These are phyloP conservation scores for Dicrurus megarhynchus DNA, from an alignment of 2,113 vertebrate genomes.

Conservation along the genomic window DNA sequence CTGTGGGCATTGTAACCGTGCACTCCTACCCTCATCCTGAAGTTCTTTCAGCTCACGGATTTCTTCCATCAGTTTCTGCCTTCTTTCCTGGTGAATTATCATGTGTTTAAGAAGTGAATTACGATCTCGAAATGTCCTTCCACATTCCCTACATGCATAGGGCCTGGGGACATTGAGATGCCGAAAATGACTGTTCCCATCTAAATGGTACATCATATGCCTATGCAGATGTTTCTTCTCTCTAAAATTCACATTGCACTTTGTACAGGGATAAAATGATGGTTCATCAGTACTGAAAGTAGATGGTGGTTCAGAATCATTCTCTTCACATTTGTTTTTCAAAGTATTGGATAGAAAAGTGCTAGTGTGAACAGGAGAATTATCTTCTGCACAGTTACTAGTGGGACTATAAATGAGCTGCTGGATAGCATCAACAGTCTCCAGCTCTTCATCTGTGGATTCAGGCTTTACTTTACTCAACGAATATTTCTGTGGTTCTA, in stretches of 20 bases:
- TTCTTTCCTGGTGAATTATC: slow-evolving; percentile 91
- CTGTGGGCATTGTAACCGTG: slow-evolving; percentile 78
- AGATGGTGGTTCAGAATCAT: slow-evolving; percentile 78
- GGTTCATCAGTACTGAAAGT: slow-evolving; percentile 85
- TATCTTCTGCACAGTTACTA: slow-evolving; percentile 80
- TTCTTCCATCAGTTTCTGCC: slow-evolving; percentile 87
- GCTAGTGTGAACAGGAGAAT: slow-evolving; percentile 82
- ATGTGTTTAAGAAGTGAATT: slow-evolving; percentile 90
- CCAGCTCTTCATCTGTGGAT: slow-evolving; percentile 77
- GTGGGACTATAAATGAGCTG: slow-evolving; percentile 79
- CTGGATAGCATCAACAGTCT: slow-evolving; percentile 79
- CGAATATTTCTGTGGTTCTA: slow-evolving; percentile 73
- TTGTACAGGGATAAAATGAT: slow-evolving; percentile 89
- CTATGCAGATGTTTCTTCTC: slow-evolving; percentile 92
- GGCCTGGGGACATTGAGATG: slow-evolving; percentile 85
- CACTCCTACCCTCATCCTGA: slow-evolving; percentile 80
- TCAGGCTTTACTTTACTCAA: slow-evolving; percentile 79
- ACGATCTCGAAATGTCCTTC: slow-evolving; percentile 90
- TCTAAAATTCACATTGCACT: slow-evolving; percentile 93
- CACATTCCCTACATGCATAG: slow-evolving; percentile 92
- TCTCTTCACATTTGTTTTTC: slow-evolving; percentile 81
- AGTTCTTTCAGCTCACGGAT: slow-evolving; percentile 87
- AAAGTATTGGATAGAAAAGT: slow-evolving; percentile 76
- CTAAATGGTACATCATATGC: slow-evolving; percentile 98
- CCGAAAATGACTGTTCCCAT: slow-evolving; percentile 90